A percentile compares a stretch with the other conserved stretches of the same genome.
phyloP scores from a whole-genome alignment of 2,113 vertebrate genomes.

The Eidolon helvum region DNA sequence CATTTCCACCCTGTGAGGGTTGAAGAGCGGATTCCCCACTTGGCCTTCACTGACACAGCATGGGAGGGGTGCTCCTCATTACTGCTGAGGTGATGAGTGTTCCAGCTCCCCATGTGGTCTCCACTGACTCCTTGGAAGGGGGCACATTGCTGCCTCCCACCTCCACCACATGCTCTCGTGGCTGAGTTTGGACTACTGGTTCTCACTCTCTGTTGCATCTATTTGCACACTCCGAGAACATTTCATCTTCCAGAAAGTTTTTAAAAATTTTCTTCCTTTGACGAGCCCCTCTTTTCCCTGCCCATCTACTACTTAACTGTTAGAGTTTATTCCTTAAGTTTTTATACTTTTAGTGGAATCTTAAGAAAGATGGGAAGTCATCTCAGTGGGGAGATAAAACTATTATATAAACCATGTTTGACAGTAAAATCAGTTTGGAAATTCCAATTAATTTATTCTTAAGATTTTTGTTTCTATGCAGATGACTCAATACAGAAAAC shows the following conservation, averaged over 20 bases:
- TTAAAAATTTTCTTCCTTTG: neutral
- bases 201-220: neutral
- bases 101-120: neutral
- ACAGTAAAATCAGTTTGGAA: neutral
- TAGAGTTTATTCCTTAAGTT: neutral
- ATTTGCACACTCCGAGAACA: neutral
- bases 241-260: neutral
- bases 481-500: neutral
- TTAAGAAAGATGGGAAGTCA: neutral
- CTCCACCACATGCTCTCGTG: fast-evolving
- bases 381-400: neutral
- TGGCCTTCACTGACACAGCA: neutral
- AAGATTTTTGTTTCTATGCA: neutral
- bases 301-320: neutral
- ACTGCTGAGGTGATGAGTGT: neutral
- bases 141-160: neutral
- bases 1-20: neutral
- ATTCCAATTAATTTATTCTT: neutral
- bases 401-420: neutral
- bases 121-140: neutral
- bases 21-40: too few species aligned
- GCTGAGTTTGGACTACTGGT: too few species aligned
- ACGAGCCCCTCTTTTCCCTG: neutral
- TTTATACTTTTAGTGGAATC: neutral
- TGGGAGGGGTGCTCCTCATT: neutral